Evolutionary conservation across 2,888 invertebrate genomes (phyloP).

Genomic region (Saturnia japonica): DNA sequence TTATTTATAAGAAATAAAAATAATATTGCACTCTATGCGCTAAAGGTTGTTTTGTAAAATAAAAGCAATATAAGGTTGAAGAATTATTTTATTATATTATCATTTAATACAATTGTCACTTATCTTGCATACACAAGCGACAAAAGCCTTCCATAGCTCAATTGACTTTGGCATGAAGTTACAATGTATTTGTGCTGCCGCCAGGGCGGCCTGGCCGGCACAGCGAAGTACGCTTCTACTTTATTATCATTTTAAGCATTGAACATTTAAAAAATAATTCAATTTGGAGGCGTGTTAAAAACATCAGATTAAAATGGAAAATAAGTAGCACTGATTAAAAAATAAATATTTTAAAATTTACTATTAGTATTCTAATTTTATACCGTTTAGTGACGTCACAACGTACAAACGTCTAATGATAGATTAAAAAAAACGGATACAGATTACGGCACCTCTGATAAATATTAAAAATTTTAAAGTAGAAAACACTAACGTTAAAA

Average conservation of each 20-base stretch:
- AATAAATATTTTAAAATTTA: too few relatives aligned
- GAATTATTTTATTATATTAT: slow-evolving; percentile 77
- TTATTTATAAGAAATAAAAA: too few relatives aligned
- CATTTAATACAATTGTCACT: slow-evolving; percentile 78
- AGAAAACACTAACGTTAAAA: neutral
- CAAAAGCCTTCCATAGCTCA: slow-evolving; percentile 78
- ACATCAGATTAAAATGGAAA: neutral
- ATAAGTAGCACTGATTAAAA: neutral
- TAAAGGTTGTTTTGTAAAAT: neutral
- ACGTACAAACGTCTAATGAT: too few relatives aligned
- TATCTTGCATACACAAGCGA: slow-evolving; percentile 78
- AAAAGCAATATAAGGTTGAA: slow-evolving; percentile 38
- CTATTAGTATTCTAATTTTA: too few relatives aligned
- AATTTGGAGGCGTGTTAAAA: neutral
- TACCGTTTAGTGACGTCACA: too few relatives aligned
- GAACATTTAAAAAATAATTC: neutral
- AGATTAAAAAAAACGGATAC: neutral
- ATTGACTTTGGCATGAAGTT: slow-evolving; percentile 82
- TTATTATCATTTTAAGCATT: slow-evolving; percentile 21
- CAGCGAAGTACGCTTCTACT: slow-evolving; percentile 14
- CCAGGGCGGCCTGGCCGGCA: slow-evolving; percentile 14
- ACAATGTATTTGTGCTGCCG: slow-evolving; percentile 70
- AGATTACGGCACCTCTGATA: neutral
- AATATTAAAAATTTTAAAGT: neutral
- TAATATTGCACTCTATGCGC: too few relatives aligned